These are phyloP conservation scores for Tachycineta bicolor DNA, from an alignment of 2,113 vertebrate genomes.

Conservation along the genomic window DNA sequence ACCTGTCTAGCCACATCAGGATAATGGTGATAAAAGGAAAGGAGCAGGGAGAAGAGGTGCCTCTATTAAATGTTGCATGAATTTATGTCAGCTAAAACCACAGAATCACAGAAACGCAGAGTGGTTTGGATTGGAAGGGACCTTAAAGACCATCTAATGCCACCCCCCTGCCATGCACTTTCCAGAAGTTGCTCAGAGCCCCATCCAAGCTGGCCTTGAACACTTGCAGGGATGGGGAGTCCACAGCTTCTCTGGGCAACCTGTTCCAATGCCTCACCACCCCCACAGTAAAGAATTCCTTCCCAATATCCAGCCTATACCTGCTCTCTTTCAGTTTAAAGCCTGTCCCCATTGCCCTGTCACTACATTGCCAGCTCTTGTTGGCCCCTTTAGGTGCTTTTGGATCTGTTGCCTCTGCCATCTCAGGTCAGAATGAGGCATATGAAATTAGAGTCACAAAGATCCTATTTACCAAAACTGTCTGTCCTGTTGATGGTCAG, in stretches of 20 bases:
- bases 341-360: too few species aligned
- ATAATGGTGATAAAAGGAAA: not conserved
- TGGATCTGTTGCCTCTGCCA: not conserved
- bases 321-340: not conserved
- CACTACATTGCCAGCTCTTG: rapidly evolving
- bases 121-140: not conserved
- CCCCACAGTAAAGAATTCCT: not conserved
- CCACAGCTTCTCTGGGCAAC: not conserved
- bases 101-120: not conserved
- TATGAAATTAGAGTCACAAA: not conserved
- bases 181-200: not conserved
- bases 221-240: not conserved
- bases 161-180: not conserved
- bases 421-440: rapidly evolving
- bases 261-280: not conserved
- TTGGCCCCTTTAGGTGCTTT: not conserved
- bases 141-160: not conserved
- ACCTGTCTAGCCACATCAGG: not conserved
- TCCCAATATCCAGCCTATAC: not conserved
- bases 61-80: not conserved
- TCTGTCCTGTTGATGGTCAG: conserved; percentile 61
- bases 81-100: not conserved
- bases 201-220: not conserved
- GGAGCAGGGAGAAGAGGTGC: not conserved
- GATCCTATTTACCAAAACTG: conserved; percentile 68